A percentile compares a stretch with the other conserved stretches of the same genome.
Conservation (phyloP, 92 coral and sea anemone species). For the Phymanthus crucifer region DNA sequence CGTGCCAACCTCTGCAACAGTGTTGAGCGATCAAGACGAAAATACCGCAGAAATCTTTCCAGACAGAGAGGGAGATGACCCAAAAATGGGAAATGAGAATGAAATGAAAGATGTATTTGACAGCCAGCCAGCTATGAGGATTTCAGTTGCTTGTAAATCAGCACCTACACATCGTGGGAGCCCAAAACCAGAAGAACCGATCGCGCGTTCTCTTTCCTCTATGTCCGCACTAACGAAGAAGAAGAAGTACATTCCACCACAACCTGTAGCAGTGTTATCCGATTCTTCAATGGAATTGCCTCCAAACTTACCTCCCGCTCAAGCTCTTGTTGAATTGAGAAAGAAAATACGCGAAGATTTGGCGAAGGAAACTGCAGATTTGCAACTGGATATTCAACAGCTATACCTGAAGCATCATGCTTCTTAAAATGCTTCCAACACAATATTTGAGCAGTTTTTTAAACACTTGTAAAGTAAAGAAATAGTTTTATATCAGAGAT, state of each 20-base stretch:
- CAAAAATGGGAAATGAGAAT: background rate
- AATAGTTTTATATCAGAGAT: too few species aligned
- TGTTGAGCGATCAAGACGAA: constrained; percentile 1
- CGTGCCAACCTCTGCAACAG: constrained; percentile 63
- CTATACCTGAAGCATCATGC: constrained; percentile 66
- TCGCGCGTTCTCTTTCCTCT: constrained; percentile 45
- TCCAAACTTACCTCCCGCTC: constrained; percentile 68
- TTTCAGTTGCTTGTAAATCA: constrained; percentile 49
- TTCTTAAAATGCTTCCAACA: background rate
- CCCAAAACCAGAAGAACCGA: background rate
- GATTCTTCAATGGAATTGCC: constrained; percentile 62
- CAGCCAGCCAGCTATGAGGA: constrained; percentile 11
- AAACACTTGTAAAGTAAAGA: too few species aligned
- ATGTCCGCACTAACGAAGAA: constrained; percentile 31
- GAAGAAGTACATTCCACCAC: constrained; percentile 21
- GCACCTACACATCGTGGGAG: constrained; percentile 50
- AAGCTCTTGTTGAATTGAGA: constrained; percentile 73
- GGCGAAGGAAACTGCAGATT: constrained; percentile 72
- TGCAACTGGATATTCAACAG: constrained; percentile 83
- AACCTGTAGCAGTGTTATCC: constrained; percentile 52
- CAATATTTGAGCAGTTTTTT: too few species aligned
- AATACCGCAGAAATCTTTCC: background rate
- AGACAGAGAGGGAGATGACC: background rate
- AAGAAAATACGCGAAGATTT: constrained; percentile 73
- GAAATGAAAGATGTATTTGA: background rate